Base-by-base conservation (phyloP, 2,797 vertebrate species). In the Xenops minutus region DNA sequence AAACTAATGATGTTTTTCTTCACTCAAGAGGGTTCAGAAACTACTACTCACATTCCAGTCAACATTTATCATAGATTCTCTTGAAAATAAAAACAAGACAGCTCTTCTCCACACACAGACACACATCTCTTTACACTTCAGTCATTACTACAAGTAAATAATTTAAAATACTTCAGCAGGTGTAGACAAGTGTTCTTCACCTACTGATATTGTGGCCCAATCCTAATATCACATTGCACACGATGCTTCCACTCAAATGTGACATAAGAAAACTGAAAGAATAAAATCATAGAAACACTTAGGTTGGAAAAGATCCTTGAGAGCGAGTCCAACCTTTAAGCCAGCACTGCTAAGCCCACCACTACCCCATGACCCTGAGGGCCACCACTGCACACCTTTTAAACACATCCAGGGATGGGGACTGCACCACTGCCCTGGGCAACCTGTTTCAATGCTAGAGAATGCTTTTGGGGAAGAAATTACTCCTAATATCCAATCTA, bases 11-110 rank as follows among this genome's bases (percentile, higher is more conserved):
- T 37, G 48, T 44, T 66, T 59, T 81, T 76, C 87, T 89, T 95
- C 59, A 49, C 51, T 82, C 87, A 88, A 94, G 95, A 87, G 97
- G 64, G 62, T 93, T 91, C 95, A 69, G 90, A 97, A 97, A 92
- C 85, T 54, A 88, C 77, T 61, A 78, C 92, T 95, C 62, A 46
- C 78, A 87, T 96, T 90, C 94, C 94, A 94, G 79, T 78, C 88
- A 95, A 46, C 66, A 78, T 43, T 88, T 85, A 81, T 37, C 79
- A 78, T 37, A 71, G 44, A 61, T 73, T 88, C 63, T 43, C 32
- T n/a, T 11, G 12, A 44, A 81, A 63, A 62, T 12, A 27, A 77
- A 85, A 88, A 58, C 14, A 80, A 59, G 34, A 29, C 19, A 76
- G 74, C 41, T 72, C n/a, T 55, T 78, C 37, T 73, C 36, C 58